Evolutionary conservation across 2,113 vertebrate species (phyloP), one percentile per base, ranked within the genome.

Genomic region (Rhinoptilus africanus): DNA sequence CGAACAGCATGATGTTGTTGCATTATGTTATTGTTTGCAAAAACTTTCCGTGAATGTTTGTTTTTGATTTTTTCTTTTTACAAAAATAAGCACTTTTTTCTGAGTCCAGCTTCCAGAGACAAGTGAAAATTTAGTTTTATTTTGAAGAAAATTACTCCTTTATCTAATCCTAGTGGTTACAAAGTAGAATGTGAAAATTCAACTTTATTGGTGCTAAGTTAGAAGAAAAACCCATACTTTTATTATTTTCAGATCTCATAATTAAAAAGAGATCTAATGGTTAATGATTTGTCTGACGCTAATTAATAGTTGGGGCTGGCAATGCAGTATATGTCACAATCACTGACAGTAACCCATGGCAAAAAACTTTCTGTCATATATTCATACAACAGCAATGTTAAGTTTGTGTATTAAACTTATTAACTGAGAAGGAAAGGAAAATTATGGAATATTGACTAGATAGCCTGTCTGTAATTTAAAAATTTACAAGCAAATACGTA

Each of bases 401-500:
- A 67, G 39, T 50, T 53, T n/a, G 24, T 48, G 7, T 32, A 28
- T 77, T 66, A 56, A 32, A 48, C 62, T 71, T 64, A 53, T 43
- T 80, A 53, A 71, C 20, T 41, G 19, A n/a, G 37, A 76, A 75
- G 23, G 39, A 69, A 84, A 48, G 24, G 37, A 48, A 73, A 50
- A 43, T 48, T 64, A 24, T 66, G 50, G 15, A 75, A 24, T 5
- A 35, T 43, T 21, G 32, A 53, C 35, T 37, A 35, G 53, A 37
- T 20, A 54, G 9, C 23, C 32, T 56, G 39, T 14, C 30, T 72
- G 32, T 56, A 56, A 77, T 81, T 62, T 2, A 64, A 56, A 51
- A 62, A 22, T 16, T 60, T 48, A 30, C 8, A 7, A 51, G 14
- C 13, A 77, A 63, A 75, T 32, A 9, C 1, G 1, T 0, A 0